Percentiles rank a stretch among this genome's conserved stretches.
Conservation (phyloP, 2,113 vertebrate species). For the Lipotes vexillifer region DNA sequence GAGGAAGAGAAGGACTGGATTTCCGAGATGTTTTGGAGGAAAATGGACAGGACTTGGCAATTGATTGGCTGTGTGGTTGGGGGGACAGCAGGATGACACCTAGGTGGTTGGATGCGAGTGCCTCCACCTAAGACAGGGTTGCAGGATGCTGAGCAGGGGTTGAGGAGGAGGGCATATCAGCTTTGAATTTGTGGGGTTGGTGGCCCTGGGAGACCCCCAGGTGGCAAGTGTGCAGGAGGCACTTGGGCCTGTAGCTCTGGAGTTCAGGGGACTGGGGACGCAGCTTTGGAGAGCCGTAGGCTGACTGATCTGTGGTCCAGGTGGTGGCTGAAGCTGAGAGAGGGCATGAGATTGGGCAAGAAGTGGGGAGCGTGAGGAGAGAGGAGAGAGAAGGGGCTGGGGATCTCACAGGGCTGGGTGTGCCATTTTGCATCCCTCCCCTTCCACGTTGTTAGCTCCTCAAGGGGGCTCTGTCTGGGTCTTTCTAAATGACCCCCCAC, state of each 20-base stretch:
- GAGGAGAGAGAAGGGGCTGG: no score
- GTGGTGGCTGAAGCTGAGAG: not conserved
- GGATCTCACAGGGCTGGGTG: not conserved
- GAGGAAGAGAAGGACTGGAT: not conserved
- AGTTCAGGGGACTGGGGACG: not conserved
- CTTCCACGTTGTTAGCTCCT: not conserved
- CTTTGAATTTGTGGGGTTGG: not conserved
- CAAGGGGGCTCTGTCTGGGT: not conserved
- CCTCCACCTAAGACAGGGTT: not conserved
- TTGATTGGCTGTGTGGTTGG: not conserved
- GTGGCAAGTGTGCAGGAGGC: not conserved
- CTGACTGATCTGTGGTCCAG: not conserved
- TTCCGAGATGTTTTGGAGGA: not conserved
- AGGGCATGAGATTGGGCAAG: not conserved
- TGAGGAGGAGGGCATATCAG: not conserved
- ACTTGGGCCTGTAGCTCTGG: not conserved
- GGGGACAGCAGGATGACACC: not conserved
- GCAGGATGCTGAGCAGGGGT: not conserved
- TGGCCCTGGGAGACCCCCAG: not conserved
- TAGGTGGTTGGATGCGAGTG: not conserved
- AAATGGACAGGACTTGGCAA: not conserved
- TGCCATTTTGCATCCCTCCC: not conserved
- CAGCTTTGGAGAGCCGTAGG: not conserved
- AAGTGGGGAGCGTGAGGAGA: not conserved
- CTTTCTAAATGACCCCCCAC: not conserved